Evolutionary conservation across 2,888 invertebrate species (phyloP).

Genomic region (Lasioglossum oenotherae): DNA sequence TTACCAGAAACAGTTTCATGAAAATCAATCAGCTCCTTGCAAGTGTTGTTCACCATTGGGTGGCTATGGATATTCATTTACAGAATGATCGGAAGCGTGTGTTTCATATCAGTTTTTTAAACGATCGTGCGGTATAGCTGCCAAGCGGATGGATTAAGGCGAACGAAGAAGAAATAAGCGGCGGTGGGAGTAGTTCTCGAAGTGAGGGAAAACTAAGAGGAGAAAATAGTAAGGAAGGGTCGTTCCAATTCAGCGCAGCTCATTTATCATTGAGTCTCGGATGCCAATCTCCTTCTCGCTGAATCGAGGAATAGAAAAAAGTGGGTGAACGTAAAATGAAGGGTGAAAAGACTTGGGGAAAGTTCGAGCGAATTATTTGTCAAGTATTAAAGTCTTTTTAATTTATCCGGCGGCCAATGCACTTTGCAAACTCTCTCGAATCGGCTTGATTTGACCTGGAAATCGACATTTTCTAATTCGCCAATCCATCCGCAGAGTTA

Average conservation of each 20-base stretch:
- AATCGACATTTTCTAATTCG: constrained; percentile 43
- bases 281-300: constrained; percentile 66
- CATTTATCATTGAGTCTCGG: constrained; percentile 70
- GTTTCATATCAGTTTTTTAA: constrained; percentile 30
- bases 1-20: too few species aligned
- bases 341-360: constrained; percentile 37
- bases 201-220: constrained; percentile 48
- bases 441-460: constrained; percentile 36
- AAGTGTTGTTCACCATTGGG: background rate
- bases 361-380: constrained; percentile 65
- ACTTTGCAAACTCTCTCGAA: constrained; percentile 23
- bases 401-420: constrained; percentile 57
- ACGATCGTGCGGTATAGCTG: constrained; percentile 37
- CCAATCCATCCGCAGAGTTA: constrained; percentile 44
- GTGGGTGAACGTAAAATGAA: constrained; percentile 39
- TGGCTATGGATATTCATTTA: background rate
- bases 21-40: too few species aligned
- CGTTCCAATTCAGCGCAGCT: constrained; percentile 68
- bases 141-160: constrained; percentile 56
- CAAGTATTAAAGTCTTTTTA: constrained; percentile 69
- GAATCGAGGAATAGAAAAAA: constrained; percentile 53
- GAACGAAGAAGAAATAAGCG: constrained; percentile 40
- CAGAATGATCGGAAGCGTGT: constrained; percentile 4
- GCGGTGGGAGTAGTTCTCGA: constrained; percentile 27
- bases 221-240: constrained; percentile 57